Conservation (phyloP, 92 coral and sea anemone genomes). For the Parazoanthus swiftii region DNA sequence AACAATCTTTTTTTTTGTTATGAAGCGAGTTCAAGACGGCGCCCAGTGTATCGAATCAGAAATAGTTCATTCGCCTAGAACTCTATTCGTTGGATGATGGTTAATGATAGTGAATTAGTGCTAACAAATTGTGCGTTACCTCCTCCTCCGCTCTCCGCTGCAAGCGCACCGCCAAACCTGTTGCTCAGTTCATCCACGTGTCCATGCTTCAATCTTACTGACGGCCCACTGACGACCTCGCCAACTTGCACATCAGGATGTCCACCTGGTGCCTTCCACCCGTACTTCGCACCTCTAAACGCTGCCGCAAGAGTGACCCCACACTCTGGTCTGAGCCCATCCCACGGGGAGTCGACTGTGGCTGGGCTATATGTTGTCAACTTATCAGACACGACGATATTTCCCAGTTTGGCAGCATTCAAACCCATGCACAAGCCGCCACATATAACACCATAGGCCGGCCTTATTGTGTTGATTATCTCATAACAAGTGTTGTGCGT, state of each 20-base stretch:
- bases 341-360: not conserved
- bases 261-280: not conserved
- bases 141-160: slow-evolving; percentile 14
- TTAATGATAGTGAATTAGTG: not conserved
- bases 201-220: not conserved
- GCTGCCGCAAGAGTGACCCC: slow-evolving; percentile 4
- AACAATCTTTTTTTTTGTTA: too few relatives aligned
- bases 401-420: not conserved
- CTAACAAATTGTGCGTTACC: not conserved
- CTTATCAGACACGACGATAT: not conserved
- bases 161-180: not conserved
- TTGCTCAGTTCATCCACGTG: not conserved
- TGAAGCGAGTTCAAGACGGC: too few relatives aligned
- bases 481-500: slow-evolving; percentile 1
- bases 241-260: slow-evolving; percentile 5
- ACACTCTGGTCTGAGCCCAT: slow-evolving; percentile 19
- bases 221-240: slow-evolving; percentile 12
- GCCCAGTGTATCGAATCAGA: too few relatives aligned
- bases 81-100: not conserved
- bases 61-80: too few relatives aligned
- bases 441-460: not conserved
- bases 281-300: slow-evolving; percentile 3
- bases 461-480: not conserved
- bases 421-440: slow-evolving; percentile 10
- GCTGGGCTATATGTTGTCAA: not conserved